Evolutionary conservation across 2,797 vertebrate genomes (phyloP).

Genomic region (Coilia nasus): DNA sequence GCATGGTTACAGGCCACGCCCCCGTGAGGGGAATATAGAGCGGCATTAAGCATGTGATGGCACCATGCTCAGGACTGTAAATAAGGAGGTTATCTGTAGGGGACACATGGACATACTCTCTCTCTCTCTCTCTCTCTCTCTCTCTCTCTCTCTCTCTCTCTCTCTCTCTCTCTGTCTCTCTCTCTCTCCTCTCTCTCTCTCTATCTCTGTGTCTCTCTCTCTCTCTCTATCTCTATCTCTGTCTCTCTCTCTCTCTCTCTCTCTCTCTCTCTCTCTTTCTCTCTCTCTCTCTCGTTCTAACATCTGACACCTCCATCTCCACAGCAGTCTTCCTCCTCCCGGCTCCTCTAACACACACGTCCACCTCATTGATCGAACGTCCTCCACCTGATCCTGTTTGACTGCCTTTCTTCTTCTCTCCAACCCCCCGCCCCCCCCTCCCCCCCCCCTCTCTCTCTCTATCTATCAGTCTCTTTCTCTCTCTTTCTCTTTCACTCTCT

Average conservation of each 20-base stretch:
- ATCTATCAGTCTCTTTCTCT: neutral
- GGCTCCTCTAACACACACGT: conserved; percentile 1
- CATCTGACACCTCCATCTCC: conserved; percentile 21
- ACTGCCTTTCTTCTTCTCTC: neutral
- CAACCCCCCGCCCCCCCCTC: neutral
- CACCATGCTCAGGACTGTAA: conserved; percentile 35
- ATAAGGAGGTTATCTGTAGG: conserved; percentile 49
- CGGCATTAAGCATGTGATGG: conserved; percentile 28
- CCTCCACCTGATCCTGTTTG: neutral
- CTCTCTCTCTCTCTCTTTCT: neutral
- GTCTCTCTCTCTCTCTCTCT: neutral
- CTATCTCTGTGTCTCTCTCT: neutral
- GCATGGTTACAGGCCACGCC: conserved; percentile 28
- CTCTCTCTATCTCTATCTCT: neutral
- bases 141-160: neutral
- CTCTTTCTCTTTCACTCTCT: neutral
- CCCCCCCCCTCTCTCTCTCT: neutral
- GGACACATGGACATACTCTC: conserved; percentile 12
- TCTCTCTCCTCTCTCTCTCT: neutral
- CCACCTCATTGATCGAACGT: conserved; percentile 11
- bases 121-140: neutral
- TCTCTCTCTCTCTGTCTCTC: neutral
- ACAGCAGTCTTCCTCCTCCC: neutral
- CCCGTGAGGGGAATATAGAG: conserved; percentile 24
- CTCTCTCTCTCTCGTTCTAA: neutral